Conservation (phyloP, 2,888 invertebrate species). For the Ypsolopha scabrella region DNA sequence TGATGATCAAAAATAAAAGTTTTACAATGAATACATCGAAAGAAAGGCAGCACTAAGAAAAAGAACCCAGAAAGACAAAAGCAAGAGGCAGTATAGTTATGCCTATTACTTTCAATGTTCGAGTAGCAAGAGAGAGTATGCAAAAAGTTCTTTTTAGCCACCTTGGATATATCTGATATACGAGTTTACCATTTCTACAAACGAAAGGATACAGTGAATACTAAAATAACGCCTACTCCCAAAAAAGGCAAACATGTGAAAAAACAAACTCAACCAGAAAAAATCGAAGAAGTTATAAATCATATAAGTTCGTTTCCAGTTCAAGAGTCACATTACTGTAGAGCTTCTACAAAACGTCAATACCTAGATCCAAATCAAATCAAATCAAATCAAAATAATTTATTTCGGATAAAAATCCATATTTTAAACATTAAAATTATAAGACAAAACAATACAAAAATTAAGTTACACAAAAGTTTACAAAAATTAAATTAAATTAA, state of each 20-base stretch:
- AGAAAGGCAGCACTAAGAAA: constrained; percentile 6
- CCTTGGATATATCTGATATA: constrained; percentile 8
- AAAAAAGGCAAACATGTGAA: constrained; percentile 9
- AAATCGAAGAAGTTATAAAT: constrained; percentile 10
- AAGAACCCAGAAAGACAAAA: constrained; percentile 2
- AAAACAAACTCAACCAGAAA: constrained; percentile 7
- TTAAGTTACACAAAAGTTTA: no score
- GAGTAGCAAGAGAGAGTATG: constrained; percentile 8
- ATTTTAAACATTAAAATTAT: no score
- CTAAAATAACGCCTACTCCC: no score
- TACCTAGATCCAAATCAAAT: constrained; percentile 8
- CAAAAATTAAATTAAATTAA: no score
- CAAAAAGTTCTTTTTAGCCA: constrained; percentile 9
- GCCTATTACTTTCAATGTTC: constrained; percentile 6
- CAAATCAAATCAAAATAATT: no score
- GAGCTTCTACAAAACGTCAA: constrained; percentile 7
- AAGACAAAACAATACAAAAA: no score
- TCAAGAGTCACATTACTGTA: constrained; percentile 10
- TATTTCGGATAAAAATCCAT: no score
- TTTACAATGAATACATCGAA: constrained; percentile 7
- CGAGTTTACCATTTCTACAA: constrained; percentile 8
- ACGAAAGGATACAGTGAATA: no score
- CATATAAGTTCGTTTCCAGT: constrained; percentile 11
- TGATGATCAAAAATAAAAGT: constrained; percentile 11
- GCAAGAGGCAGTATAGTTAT: constrained; percentile 4